A percentile compares a stretch with the other conserved stretches of the same genome.
These are phyloP conservation scores for Eugnorisma glareosa DNA, from an alignment of 2,888 invertebrate genomes.

Conservation along the genomic window DNA sequence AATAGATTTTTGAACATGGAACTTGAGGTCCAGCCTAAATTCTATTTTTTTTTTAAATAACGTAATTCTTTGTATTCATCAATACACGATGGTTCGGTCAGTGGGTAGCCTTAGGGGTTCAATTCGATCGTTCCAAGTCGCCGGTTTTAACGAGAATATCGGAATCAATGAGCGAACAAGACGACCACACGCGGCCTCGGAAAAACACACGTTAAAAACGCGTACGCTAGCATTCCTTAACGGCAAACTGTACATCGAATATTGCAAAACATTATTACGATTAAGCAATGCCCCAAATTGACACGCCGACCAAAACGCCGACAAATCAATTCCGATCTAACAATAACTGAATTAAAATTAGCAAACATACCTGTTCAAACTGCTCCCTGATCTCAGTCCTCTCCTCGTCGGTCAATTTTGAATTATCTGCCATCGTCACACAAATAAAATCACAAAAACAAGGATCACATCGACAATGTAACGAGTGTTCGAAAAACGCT, in stretches of 20 bases:
- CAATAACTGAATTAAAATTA: conserved; percentile 45
- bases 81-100: conserved; percentile 3
- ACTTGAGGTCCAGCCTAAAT: not conserved
- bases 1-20: not conserved
- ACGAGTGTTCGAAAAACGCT: conserved; percentile 56
- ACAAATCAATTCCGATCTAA: conserved; percentile 45
- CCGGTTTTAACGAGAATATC: conserved; percentile 14
- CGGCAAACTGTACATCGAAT: conserved; percentile 53
- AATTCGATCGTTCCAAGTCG: conserved; percentile 3
- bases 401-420: conserved; percentile 92
- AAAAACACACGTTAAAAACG: conserved; percentile 61
- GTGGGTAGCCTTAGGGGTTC: too few species aligned
- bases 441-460: conserved; percentile 83
- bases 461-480: conserved; percentile 80
- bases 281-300: conserved; percentile 42
- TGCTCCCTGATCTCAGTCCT: conserved; percentile 94
- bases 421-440: conserved; percentile 89
- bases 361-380: conserved; percentile 92
- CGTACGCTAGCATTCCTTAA: conserved; percentile 56
- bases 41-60: not conserved
- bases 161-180: conserved; percentile 27
- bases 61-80: not conserved
- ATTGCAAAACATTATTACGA: conserved; percentile 60
- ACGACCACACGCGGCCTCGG: conserved; percentile 75
- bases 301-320: conserved; percentile 51